Conservation (phyloP, 2,888 invertebrate species). For the Phaonia tiefii region DNA sequence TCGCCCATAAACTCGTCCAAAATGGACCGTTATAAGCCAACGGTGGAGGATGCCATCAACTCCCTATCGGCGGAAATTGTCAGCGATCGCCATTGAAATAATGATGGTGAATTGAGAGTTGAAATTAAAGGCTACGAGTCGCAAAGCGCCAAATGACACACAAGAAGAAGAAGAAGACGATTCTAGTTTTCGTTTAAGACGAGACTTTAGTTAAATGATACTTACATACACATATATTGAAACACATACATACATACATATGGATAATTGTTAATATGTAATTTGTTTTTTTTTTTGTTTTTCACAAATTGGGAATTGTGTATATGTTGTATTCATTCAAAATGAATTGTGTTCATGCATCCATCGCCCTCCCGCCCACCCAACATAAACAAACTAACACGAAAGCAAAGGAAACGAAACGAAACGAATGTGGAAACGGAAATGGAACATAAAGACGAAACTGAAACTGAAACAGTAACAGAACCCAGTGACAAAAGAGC, state of each 20-base stretch:
- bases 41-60: slow-evolving; percentile 88
- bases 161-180: neutral
- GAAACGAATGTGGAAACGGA: no score
- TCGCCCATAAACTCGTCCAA: slow-evolving; percentile 82
- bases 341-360: slow-evolving; percentile 21
- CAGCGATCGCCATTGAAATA: slow-evolving; percentile 77
- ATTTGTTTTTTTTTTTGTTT: neutral
- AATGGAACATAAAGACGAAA: no score
- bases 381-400: neutral
- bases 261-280: neutral
- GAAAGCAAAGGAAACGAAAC: neutral
- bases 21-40: slow-evolving; percentile 82
- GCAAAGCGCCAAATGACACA: neutral
- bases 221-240: neutral
- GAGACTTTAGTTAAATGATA: neutral
- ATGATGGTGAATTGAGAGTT: neutral
- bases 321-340: slow-evolving; percentile 9
- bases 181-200: no score
- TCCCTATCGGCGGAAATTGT: slow-evolving; percentile 93
- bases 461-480: no score
- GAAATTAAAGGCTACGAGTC: neutral
- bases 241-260: neutral
- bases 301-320: neutral
- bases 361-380: neutral
- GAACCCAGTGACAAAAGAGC: no score